Conservation (phyloP, 2,797 vertebrate species). For the Danio choprae region DNA sequence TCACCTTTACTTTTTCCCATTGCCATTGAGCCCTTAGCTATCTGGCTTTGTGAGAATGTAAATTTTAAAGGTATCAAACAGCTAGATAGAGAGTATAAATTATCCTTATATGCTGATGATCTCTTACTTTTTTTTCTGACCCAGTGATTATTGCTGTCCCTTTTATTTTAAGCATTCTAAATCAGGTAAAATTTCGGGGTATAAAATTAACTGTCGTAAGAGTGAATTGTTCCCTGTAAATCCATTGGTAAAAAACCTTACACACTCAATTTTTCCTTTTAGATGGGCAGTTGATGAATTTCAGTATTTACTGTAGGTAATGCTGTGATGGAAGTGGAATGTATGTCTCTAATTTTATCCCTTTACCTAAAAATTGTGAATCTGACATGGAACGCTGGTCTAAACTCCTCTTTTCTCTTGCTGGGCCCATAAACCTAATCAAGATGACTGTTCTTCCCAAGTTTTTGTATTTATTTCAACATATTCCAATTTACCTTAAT, state of each 20-base stretch:
- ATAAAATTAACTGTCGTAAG: neutral
- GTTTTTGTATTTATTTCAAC: neutral
- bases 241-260: too few species aligned
- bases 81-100: neutral
- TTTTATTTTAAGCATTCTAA: conserved; percentile 2
- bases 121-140: neutral
- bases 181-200: neutral
- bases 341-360: neutral
- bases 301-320: too few species aligned
- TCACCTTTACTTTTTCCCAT: neutral
- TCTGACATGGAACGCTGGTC: too few species aligned
- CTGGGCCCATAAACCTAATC: neutral
- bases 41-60: neutral
- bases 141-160: too few species aligned
- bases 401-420: too few species aligned
- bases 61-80: neutral
- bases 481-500: neutral
- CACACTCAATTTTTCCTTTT: too few species aligned
- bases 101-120: neutral
- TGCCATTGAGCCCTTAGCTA: neutral
- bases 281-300: too few species aligned
- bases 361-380: neutral
- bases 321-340: neutral
- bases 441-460: neutral
- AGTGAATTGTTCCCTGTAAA: too few species aligned